Evolutionary conservation across 1,140 invertebrate species (phyloP).

Genomic region (Polyergus mexicanus): DNA sequence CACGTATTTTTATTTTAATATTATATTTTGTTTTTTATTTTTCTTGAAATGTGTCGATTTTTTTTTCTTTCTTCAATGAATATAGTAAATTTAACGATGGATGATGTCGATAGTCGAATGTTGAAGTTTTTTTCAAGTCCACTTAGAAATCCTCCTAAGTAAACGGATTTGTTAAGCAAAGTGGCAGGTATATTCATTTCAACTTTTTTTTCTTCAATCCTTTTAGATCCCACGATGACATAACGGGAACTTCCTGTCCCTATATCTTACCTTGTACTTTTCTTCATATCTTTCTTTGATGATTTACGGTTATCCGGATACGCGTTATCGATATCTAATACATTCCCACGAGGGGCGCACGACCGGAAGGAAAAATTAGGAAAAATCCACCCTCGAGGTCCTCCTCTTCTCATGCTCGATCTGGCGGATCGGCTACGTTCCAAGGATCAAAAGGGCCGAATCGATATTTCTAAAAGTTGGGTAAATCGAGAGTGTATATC

Average conservation of each 20-base stretch:
- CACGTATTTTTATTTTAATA: background rate
- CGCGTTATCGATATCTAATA: slow-evolving; percentile 14
- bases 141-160: slow-evolving; percentile 1
- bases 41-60: background rate
- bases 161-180: slow-evolving; percentile 9
- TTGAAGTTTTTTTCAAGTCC: background rate
- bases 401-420: slow-evolving; percentile 59
- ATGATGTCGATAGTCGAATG: background rate
- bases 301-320: slow-evolving; percentile 52
- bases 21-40: background rate
- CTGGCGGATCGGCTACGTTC: slow-evolving; percentile 55
- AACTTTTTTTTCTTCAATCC: slow-evolving; percentile 34
- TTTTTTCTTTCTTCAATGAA: background rate
- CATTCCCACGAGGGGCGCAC: slow-evolving; percentile 4
- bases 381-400: slow-evolving; percentile 46
- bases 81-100: background rate
- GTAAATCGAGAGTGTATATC: slow-evolving; percentile 53
- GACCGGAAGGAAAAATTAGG: slow-evolving; percentile 54
- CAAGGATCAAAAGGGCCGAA: slow-evolving; percentile 55
- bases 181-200: slow-evolving; percentile 18
- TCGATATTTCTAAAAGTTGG: slow-evolving; percentile 59
- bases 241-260: slow-evolving; percentile 38
- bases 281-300: slow-evolving; percentile 25
- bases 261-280: slow-evolving; percentile 25
- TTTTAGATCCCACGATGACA: slow-evolving; percentile 46